Base-by-base conservation (phyloP, 2,888 invertebrate species). In the Lasioglossum malachurum region DNA sequence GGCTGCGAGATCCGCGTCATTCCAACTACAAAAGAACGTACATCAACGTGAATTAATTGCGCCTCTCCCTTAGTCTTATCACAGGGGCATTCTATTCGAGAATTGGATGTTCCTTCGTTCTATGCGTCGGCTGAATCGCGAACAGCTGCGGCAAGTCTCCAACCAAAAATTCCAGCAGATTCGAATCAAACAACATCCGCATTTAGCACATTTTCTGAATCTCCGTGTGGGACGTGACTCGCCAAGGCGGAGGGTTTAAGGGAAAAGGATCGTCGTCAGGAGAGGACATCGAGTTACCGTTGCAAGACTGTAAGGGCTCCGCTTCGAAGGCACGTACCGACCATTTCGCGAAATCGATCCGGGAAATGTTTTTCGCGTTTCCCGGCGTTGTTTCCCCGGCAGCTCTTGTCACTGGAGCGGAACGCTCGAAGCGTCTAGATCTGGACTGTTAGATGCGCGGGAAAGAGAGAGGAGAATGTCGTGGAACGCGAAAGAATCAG, bases 311-410 rank as follows among this genome's bases (percentile, higher is more conserved):
- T 10, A 44, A 71, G 31, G 27, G n/a, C 19, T 41, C 38, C 73
- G 79, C 57, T 86, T 57, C 67, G 79, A 86, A 80, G 82, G 86
- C 88, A 87, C 87, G 88, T 89, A 49, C 78, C 64, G 73, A 78
- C 87, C 82, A 85, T 88, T 87, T 78, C 80, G 82, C 82, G 82
- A 87, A 85, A 46, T 46, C 73, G 72, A 72, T 44, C 44, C 27
- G 7, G 31, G 31, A 73, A 31, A 46, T 31, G 73, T 69, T 69
- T 46, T 23, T 19, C 73, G 73, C 73, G 19, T 49, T 31, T 53
- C 10, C 46, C 19, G 5, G 10, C 49, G 44, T 73, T 49, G 73
- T 49, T 73, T 49, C 41, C 41, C 23, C 8, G 10, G 41, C 41
- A 10, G 23, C 69, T n/a, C 38, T 31, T 35, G 67, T 69, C 35